Conservation (phyloP, 53 echinoderm and acorn worm species). For the Paracentrotus lividus region DNA sequence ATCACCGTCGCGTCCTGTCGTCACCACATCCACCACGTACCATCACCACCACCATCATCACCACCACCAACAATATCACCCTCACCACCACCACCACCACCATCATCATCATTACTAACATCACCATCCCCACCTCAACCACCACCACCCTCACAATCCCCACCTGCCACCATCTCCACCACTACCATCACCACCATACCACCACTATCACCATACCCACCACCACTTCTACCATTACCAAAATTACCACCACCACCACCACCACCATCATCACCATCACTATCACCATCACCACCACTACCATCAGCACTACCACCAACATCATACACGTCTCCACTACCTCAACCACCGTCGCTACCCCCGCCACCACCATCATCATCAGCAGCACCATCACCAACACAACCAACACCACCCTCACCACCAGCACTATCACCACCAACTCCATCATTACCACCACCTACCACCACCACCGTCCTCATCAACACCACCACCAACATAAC, state of each 20-base stretch:
- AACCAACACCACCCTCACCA: neutral
- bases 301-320: neutral
- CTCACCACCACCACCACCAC: neutral
- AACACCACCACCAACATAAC: neutral
- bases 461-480: neutral
- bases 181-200: neutral
- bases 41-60: neutral
- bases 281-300: constrained; percentile 1
- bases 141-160: neutral
- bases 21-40: neutral
- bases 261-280: neutral
- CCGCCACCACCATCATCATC: neutral
- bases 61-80: neutral
- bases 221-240: neutral
- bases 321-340: neutral
- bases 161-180: neutral
- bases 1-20: too few species aligned
- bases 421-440: neutral
- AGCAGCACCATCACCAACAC: neutral
- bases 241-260: neutral
- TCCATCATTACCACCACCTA: neutral
- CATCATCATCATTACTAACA: neutral
- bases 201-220: neutral
- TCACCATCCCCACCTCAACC: neutral
- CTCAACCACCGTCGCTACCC: neutral